Evolutionary conservation across 2,113 vertebrate species (phyloP).

Genomic region (Takifugu bimaculatus): DNA sequence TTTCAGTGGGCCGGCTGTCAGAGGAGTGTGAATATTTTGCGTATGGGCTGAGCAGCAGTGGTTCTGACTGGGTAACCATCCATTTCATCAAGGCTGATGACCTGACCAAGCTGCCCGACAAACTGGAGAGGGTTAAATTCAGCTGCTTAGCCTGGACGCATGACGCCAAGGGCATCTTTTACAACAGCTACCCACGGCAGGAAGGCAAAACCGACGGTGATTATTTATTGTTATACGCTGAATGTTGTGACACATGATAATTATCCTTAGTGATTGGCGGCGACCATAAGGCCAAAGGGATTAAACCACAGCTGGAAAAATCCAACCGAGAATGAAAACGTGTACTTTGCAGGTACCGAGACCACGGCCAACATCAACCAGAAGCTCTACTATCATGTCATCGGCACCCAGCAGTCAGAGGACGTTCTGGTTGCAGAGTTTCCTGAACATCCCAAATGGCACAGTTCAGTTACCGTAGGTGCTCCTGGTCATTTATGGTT

Average conservation of each 20-base stretch:
- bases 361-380: constrained; percentile 76
- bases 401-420: constrained; percentile 71
- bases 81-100: constrained; percentile 68
- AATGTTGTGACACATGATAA: too few species aligned
- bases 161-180: constrained; percentile 73
- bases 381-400: constrained; percentile 76
- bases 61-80: constrained; percentile 77
- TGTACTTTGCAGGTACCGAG: constrained; percentile 66
- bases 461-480: constrained; percentile 65
- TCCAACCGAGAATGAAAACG: neutral
- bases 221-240: too few species aligned
- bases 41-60: constrained; percentile 73
- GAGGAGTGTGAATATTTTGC: constrained; percentile 76
- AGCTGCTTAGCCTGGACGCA: constrained; percentile 79
- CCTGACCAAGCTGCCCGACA: constrained; percentile 61
- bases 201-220: constrained; percentile 73
- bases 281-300: too few species aligned
- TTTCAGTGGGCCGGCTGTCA: constrained; percentile 72
- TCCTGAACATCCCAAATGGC: constrained; percentile 75
- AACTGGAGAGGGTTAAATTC: constrained; percentile 76
- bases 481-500: neutral
- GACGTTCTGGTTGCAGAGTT: constrained; percentile 77
- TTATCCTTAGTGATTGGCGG: too few species aligned
- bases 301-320: neutral
- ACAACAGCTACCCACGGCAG: constrained; percentile 73